Evolutionary conservation across 2,797 vertebrate species (phyloP).

Genomic region (Paedocypris micromegethes): DNA sequence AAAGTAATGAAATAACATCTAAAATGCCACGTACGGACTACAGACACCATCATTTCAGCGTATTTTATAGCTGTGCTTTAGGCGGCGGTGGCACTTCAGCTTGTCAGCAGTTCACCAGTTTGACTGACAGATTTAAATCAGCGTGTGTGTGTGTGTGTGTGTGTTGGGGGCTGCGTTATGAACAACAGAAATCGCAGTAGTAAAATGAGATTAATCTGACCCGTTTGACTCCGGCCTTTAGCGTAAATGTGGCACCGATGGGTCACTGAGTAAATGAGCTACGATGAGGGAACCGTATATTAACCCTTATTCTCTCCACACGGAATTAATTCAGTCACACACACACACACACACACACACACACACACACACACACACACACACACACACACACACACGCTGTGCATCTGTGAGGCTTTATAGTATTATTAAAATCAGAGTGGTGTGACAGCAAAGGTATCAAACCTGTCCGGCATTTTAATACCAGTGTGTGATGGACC

Average conservation of each 20-base stretch:
- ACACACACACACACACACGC: slow-evolving; percentile 23
- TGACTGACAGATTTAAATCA: slow-evolving; percentile 3
- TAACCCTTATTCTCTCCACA: slow-evolving; percentile 59
- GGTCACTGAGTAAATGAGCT: slow-evolving; percentile 59
- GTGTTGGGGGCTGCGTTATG: slow-evolving; percentile 43
- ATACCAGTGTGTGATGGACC: slow-evolving; percentile 63
- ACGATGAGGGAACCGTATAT: slow-evolving; percentile 66
- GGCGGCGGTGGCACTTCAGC: not conserved
- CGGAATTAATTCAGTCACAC: slow-evolving; percentile 64
- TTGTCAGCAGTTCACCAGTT: not conserved
- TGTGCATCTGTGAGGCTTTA: slow-evolving; percentile 63
- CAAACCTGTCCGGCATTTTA: slow-evolving; percentile 69
- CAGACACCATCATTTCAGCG: not conserved
- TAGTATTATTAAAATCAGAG: slow-evolving; percentile 66
- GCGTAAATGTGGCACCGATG: slow-evolving; percentile 62
- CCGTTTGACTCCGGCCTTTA: slow-evolving; percentile 62
- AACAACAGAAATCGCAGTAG: slow-evolving; percentile 48
- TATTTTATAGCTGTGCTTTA: not conserved
- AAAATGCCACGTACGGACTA: not conserved
- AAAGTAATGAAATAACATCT: no score
- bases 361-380: slow-evolving; percentile 15
- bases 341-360: slow-evolving; percentile 12
- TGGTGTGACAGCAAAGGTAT: slow-evolving; percentile 61
- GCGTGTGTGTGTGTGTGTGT: slow-evolving; percentile 31
- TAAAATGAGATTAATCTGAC: slow-evolving; percentile 70